Base-by-base conservation (phyloP, 2,113 vertebrate species). In the Macroglossus sobrinus region DNA sequence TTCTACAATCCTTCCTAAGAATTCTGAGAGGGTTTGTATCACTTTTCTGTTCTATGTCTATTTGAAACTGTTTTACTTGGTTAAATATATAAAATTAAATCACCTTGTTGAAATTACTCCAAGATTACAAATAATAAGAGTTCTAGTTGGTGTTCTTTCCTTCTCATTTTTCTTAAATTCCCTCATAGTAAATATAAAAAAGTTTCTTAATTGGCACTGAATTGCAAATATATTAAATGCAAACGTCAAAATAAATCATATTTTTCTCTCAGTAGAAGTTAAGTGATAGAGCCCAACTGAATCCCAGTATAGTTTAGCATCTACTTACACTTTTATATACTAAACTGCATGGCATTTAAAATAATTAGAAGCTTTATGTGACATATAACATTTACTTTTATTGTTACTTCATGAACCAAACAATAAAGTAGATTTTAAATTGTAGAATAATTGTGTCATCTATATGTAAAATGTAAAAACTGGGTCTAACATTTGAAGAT, bases 181-280 rank as follows among this genome's bases (percentile, higher is more conserved):
- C 50, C 26, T 86, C 57, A 30, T 14, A 84, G 75, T 89, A 93
- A 93, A 64, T 50, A 72, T 85, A 93, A 97, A 98, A 43, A 97
- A 16, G 0, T 89, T 96, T 53, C 76, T 96, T 98, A 97, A 98
- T 96, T 97, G 53, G 47, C 94, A 97, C 33, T 97, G 96, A 98
- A 97, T 96, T 91, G 86, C 80, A 96, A 97, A 76, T 96, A 95
- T 95, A 50, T 76, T 93, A 80, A 95, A 93, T 91, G 97, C 38
- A 84, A 87, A 76, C 3, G 92, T 93, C 90, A 97, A 80, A 97
- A 97, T 93, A 86, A 95, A 93, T 93, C 75, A 74, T 78, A 57
- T 61, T 85, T 95, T 85, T 90, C 74, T 4, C 15, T 97, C 69
- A 30, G 7, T 93, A 69, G 84, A 86, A 96, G 92, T 74, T 74